phyloP scores from a whole-genome alignment of 2,797 vertebrate genomes.

The Tympanoctomys barrerae region DNA sequence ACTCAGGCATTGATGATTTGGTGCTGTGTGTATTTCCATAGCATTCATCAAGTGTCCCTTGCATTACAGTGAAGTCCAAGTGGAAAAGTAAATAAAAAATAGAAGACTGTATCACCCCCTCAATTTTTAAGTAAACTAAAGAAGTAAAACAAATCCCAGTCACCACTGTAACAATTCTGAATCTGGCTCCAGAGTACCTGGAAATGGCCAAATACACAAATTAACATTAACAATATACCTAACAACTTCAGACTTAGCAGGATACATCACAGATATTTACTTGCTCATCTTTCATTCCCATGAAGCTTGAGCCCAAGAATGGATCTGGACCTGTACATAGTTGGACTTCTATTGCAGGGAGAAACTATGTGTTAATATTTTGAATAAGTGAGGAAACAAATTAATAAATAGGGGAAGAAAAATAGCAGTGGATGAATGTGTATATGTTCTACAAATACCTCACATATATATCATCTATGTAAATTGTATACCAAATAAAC shows the following conservation, averaged over 20 bases:
- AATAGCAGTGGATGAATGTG: not conserved
- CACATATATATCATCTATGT: not conserved
- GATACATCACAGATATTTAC: not conserved
- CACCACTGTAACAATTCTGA: not conserved
- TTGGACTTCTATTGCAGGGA: not conserved
- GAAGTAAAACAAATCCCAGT: not conserved
- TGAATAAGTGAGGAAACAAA: not conserved
- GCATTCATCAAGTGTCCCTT: not conserved
- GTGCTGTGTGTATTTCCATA: not conserved
- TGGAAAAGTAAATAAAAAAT: slow-evolving; percentile 13
- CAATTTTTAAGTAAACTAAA: slow-evolving; percentile 49
- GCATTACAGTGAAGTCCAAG: not conserved
- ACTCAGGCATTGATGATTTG: not conserved
- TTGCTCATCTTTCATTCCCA: not conserved
- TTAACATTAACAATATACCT: not conserved
- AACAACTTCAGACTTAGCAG: not conserved
- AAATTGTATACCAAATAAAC: slow-evolving; percentile 24
- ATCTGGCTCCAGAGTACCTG: not conserved
- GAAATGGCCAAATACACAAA: slow-evolving; percentile 9
- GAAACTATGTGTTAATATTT: not conserved
- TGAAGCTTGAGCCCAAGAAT: not conserved
- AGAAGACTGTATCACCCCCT: not conserved
- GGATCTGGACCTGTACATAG: too few species aligned
- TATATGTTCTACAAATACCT: too few species aligned
- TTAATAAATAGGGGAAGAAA: slow-evolving; percentile 40